Base-by-base conservation (phyloP, 2,888 invertebrate genomes). In the Macrosoma leucophasiata region DNA sequence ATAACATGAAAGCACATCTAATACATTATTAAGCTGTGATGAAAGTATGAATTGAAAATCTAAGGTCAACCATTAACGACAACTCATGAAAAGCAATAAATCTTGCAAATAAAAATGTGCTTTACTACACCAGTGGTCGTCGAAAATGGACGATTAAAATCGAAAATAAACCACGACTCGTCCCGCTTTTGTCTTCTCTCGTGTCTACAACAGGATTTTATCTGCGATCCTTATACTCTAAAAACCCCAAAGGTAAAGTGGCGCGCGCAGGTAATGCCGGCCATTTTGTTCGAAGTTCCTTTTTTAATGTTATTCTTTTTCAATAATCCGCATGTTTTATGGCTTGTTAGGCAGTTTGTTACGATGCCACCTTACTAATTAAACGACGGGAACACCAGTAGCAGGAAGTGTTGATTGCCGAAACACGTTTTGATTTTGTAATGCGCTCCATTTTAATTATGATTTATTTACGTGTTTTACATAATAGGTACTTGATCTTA, bases 271-370 rank as follows among this genome's bases (percentile, higher is more conserved):
- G 78, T 78, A 77, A 70, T 52, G 51, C 50, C 69, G 55, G 64
- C 73, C 75, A 73, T 76, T 66, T 76, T 76, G 71, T 62, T 60
- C 58, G 40, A 56, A n/a, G n/a, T n/a, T n/a, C 52, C 54, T 42
- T 62, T 62, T 69, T 73, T 72, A 62, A 67, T 66, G 64, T 67
- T 65, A 61, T 64, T 69, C 61, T 70, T 74, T 73, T 73, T 75
- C 63, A 74, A 78, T 76, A 79, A 78, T 78, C 74, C 64, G 64
- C 76, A 65, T 74, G 72, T 78, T 79, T 77, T 78, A 78, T 72
- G 58, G 72, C 73, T 72, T 77, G 77, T 78, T 70, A 69, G 57
- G 62, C 51, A 59, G 69, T 73, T 69, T 76, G 75, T 78, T 65
- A 64, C 59, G 66, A 67, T 58, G 52, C 48, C 47, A 57, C 57